A percentile compares a stretch with the other conserved stretches of the same genome.
Conservation (phyloP, 2,888 invertebrate genomes). For the Ormyrus rosae region DNA sequence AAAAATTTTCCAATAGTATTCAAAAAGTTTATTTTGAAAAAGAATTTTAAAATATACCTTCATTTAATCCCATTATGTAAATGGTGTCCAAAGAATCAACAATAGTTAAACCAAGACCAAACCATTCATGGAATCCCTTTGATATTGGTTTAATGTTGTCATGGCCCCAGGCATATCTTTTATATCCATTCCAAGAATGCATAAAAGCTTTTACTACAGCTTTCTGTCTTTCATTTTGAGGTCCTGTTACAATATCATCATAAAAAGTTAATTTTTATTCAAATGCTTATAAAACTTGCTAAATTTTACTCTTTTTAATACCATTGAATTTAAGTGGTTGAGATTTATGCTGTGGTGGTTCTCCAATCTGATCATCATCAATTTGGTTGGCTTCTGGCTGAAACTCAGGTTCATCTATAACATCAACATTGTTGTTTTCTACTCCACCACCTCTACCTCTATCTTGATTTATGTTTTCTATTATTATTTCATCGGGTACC, state of each 20-base stretch:
- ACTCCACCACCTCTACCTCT: constrained; percentile 63
- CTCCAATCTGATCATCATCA: constrained; percentile 72
- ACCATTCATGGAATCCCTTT: constrained; percentile 93
- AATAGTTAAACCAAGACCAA: constrained; percentile 95
- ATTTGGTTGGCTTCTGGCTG: constrained; percentile 72
- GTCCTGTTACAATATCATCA: constrained; percentile 77
- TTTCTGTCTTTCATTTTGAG: constrained; percentile 87
- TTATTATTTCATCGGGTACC: constrained; percentile 68
- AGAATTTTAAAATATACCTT: constrained; percentile 79
- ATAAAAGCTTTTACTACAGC: constrained; percentile 93
- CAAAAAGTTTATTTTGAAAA: constrained; percentile 27
- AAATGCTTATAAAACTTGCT: no score
- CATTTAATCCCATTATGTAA: constrained; percentile 94
- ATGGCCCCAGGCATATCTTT: constrained; percentile 96
- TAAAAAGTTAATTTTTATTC: no score
- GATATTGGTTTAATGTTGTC: constrained; percentile 96
- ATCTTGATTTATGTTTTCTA: constrained; percentile 69
- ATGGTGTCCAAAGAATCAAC: constrained; percentile 97
- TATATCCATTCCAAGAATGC: constrained; percentile 97
- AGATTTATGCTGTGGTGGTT: constrained; percentile 71
- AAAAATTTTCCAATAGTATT: constrained; percentile 34
- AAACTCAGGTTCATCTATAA: constrained; percentile 76
- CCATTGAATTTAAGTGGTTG: constrained; percentile 69
- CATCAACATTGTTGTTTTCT: constrained; percentile 69
- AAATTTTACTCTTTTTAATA: constrained; percentile 50